Evolutionary conservation across 1,140 invertebrate species (phyloP).

Genomic region (honey bee (Apis mellifera)): Amel_HAv3.1 CM009931.2:21919501-21920000

Average conservation of each 20-base stretch:
- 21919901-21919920: neutral
- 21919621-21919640: neutral
- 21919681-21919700: neutral
- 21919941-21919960: neutral
- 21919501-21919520: constrained; percentile 45
- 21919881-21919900: neutral
- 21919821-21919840: neutral
- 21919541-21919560: neutral
- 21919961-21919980: constrained; percentile 12
- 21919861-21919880: neutral
- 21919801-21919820: neutral
- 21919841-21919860: neutral
- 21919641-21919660: neutral
- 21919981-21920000: constrained; percentile 21
- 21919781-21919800: neutral
- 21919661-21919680: no score
- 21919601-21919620: no score
- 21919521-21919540: constrained; percentile 37
- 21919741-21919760: no score
- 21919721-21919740: no score
- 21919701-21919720: no score
- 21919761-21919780: no score
- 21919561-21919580: neutral
- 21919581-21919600: neutral
- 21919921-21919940: constrained; percentile 22